A percentile compares a stretch with the other conserved stretches of the same genome.
Evolutionary conservation across 2,113 vertebrate genomes (phyloP).

Genomic region (Cyprinodon brontotheroides): DNA sequence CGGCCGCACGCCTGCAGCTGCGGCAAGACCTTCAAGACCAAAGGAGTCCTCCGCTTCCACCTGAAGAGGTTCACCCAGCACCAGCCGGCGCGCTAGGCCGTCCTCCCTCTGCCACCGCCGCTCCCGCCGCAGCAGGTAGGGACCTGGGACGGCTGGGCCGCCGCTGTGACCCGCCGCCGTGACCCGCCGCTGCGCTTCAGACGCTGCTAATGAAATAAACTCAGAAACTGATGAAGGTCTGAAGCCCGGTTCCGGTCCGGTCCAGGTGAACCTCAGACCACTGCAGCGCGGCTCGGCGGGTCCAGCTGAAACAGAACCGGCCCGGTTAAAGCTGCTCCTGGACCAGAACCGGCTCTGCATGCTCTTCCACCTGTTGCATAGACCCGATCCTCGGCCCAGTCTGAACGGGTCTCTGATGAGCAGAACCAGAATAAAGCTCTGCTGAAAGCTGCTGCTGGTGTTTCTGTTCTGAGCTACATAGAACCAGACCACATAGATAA

Average conservation of each 20-base stretch:
- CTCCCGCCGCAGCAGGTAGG: too few species aligned
- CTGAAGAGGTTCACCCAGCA: slow-evolving; percentile 62
- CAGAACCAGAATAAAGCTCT: background rate
- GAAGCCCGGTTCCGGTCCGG: background rate
- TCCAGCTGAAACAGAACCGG: background rate
- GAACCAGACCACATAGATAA: too few species aligned
- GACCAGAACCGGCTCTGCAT: background rate
- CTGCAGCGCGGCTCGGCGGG: too few species aligned
- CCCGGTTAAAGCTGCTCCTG: background rate
- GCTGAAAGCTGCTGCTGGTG: background rate
- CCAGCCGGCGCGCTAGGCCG: background rate
- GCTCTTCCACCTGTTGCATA: background rate
- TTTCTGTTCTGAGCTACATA: background rate
- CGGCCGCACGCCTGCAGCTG: slow-evolving; percentile 62
- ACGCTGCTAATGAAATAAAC: background rate
- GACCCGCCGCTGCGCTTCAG: too few species aligned
- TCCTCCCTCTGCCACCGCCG: too few species aligned
- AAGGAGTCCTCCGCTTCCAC: slow-evolving; percentile 50
- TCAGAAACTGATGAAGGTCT: background rate
- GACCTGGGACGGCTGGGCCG: too few species aligned
- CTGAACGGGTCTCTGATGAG: too few species aligned
- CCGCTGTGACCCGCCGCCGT: too few species aligned
- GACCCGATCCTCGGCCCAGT: too few species aligned
- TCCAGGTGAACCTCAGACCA: background rate
- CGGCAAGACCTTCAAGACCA: slow-evolving; percentile 63